Percentiles rank a stretch among this genome's conserved stretches.
phyloP scores from a whole-genome alignment of 2,797 vertebrate genomes.

The Bovichtus diacanthus region DNA sequence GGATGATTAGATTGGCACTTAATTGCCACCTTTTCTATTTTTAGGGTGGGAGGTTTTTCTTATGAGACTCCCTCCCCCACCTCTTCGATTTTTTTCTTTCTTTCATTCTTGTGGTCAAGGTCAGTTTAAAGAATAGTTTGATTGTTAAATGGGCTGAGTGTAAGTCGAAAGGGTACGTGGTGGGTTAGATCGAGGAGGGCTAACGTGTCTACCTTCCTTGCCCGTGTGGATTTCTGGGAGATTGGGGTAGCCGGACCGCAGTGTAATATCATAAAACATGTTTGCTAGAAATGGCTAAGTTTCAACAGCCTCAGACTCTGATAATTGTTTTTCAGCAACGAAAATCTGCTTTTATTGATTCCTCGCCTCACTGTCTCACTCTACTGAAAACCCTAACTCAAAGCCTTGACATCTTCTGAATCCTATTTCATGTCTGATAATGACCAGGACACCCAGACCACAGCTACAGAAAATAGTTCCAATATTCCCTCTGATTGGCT shows the following conservation, averaged over 20 bases:
- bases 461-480: conserved; percentile 23
- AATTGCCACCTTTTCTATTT: conserved; percentile 84
- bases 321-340: conserved; percentile 61
- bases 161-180: conserved; percentile 49
- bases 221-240: conserved; percentile 59
- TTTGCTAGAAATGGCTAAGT: conserved; percentile 59
- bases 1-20: conserved; percentile 81
- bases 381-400: conserved; percentile 29
- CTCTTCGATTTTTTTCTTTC: conserved; percentile 18
- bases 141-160: conserved; percentile 59
- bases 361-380: conserved; percentile 32
- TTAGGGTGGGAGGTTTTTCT: conserved; percentile 69
- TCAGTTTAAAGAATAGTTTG: conserved; percentile 62
- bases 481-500: conserved; percentile 14
- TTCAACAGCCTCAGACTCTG: conserved; percentile 54
- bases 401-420: conserved; percentile 37
- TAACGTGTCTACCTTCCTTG: conserved; percentile 19
- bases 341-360: conserved; percentile 69
- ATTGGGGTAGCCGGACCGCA: conserved; percentile 72
- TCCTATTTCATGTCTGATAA: conserved; percentile 54
- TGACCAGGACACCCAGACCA: conserved; percentile 3
- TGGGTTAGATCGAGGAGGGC: conserved; percentile 33
- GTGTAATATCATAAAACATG: conserved; percentile 51
- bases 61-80: conserved; percentile 36
- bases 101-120: conserved; percentile 65